These are phyloP conservation scores for Novumbra hubbsi DNA, from an alignment of 2,797 vertebrate species.

Conservation along the genomic window DNA sequence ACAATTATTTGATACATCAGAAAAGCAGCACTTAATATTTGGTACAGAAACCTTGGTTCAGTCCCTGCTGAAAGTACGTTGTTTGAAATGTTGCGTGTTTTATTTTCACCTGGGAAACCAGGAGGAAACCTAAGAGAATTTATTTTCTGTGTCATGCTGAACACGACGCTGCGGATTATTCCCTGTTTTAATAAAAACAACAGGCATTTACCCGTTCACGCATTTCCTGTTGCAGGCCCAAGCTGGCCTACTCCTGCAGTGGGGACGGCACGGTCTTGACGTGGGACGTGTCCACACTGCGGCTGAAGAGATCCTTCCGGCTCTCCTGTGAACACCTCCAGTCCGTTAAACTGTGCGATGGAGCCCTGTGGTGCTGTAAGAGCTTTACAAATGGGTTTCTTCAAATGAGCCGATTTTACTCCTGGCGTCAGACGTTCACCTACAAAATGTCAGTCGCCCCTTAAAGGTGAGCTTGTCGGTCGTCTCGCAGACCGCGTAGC, in stretches of 20 bases:
- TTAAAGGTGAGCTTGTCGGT: too few species aligned
- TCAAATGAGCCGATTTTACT: not conserved
- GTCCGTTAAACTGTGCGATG: constrained; percentile 70
- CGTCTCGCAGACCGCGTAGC: too few species aligned
- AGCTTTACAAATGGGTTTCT: constrained; percentile 33
- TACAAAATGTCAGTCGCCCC: too few species aligned
- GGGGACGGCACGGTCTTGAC: constrained; percentile 83
- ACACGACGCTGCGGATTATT: not conserved
- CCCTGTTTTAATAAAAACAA: not conserved
- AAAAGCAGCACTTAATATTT: too few species aligned
- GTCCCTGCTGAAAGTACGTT: not conserved
- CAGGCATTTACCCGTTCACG: not conserved
- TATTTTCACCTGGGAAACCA: not conserved
- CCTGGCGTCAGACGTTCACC: not conserved
- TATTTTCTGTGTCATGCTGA: not conserved
- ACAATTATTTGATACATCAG: too few species aligned
- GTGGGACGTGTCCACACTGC: constrained; percentile 87
- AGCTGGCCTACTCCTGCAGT: constrained; percentile 91
- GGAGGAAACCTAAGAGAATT: not conserved
- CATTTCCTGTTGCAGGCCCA: constrained; percentile 56
- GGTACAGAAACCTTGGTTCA: too few species aligned
- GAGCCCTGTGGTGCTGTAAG: constrained; percentile 91
- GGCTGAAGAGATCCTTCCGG: constrained; percentile 72
- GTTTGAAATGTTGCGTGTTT: not conserved
- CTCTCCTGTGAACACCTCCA: constrained; percentile 76